A percentile compares a stretch with the other conserved stretches of the same genome.
These are phyloP conservation scores for Manis pentadactyla DNA, from an alignment of 2,797 vertebrate species.

Conservation along the genomic window DNA sequence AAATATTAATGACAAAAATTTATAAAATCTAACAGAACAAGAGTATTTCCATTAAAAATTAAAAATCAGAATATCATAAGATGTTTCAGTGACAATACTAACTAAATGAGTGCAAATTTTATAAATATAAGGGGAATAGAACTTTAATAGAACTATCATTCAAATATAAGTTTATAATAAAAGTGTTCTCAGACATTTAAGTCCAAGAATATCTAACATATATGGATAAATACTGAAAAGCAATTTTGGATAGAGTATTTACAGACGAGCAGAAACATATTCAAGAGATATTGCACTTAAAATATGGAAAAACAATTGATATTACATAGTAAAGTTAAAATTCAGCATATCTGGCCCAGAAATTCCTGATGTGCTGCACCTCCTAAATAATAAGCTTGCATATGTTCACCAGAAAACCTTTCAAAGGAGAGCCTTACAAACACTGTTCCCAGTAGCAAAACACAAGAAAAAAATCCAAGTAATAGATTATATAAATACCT, in stretches of 20 bases:
- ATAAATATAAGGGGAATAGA: not conserved
- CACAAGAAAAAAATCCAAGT: not conserved
- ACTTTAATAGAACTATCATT: not conserved
- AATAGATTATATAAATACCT: not conserved
- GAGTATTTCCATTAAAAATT: not conserved
- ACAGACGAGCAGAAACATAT: not conserved
- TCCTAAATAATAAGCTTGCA: not conserved
- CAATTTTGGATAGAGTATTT: not conserved
- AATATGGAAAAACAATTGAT: not conserved
- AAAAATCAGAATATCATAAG: not conserved
- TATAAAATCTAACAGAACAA: not conserved
- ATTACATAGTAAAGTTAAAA: not conserved
- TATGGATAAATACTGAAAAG: not conserved
- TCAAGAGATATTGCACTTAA: not conserved
- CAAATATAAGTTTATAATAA: not conserved
- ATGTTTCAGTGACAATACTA: not conserved
- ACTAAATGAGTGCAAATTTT: not conserved
- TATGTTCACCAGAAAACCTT: not conserved
- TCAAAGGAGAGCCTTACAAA: not conserved
- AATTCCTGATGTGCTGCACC: not conserved
- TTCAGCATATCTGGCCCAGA: not conserved
- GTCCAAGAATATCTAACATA: not conserved
- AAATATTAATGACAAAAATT: constrained; percentile 8
- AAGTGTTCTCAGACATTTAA: not conserved
- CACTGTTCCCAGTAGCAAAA: not conserved